Evolutionary conservation across 1,140 invertebrate species (phyloP).

Genomic region (Triops longicaudatus): DNA sequence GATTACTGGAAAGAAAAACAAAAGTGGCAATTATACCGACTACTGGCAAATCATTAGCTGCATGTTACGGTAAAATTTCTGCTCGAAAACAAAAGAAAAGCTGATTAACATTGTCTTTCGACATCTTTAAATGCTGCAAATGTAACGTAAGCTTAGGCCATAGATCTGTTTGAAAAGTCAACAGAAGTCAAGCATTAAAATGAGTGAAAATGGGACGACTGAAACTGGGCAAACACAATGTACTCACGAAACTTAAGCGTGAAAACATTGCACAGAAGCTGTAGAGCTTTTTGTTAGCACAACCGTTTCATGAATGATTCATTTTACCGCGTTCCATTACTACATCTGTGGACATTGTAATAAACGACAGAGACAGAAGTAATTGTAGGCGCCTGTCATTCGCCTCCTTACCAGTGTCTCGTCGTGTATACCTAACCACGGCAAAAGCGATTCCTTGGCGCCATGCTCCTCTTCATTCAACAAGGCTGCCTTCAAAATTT

Average conservation of each 20-base stretch:
- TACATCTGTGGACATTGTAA: slow-evolving; percentile 11
- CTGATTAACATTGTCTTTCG: no score
- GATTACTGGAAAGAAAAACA: no score
- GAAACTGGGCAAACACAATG: neutral
- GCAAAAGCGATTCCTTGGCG: neutral
- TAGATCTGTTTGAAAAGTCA: no score
- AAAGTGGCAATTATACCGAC: no score
- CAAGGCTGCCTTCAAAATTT: neutral
- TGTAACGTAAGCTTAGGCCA: no score
- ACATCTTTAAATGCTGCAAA: no score
- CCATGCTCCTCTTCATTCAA: neutral
- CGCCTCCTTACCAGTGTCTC: neutral
- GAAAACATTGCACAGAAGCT: slow-evolving; percentile 4
- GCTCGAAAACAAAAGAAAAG: no score
- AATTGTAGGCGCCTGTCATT: slow-evolving; percentile 1
- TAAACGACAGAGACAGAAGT: neutral
- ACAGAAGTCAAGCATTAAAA: neutral
- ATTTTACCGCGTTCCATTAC: neutral
- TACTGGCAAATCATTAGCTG: no score
- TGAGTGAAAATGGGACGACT: neutral
- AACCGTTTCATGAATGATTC: neutral
- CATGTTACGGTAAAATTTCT: no score
- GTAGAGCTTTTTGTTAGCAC: neutral
- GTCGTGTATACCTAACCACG: neutral
- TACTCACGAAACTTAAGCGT: neutral